Percentiles rank a stretch among this genome's conserved stretches.
phyloP scores from a whole-genome alignment of 2,113 vertebrate species.

The Chloebia gouldiae region DNA sequence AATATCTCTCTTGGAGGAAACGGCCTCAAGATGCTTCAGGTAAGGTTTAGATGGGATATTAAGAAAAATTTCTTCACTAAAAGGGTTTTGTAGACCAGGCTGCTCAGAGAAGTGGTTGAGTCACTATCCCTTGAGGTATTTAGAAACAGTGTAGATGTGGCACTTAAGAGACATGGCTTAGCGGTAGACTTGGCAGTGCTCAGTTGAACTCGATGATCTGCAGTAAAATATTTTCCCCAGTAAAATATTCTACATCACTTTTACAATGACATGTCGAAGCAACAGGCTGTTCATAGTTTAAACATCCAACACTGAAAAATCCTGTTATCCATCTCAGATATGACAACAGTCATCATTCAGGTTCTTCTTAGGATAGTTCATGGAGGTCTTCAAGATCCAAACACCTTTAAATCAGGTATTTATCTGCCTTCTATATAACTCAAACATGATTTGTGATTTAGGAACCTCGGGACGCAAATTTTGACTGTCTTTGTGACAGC shows the following conservation, averaged over 20 bases:
- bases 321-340: neutral
- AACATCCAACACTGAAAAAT: neutral
- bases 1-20: neutral
- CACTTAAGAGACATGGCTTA: neutral
- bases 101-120: neutral
- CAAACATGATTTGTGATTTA: neutral
- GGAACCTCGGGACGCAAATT: neutral
- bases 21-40: neutral
- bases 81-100: neutral
- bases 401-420: neutral
- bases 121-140: neutral
- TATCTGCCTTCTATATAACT: neutral
- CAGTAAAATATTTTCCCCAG: neutral
- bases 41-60: neutral
- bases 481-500: neutral
- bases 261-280: neutral
- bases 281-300: neutral
- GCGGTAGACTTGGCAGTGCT: neutral
- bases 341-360: neutral
- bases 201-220: accelerated
- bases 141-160: neutral
- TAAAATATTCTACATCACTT: neutral
- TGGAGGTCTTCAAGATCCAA: neutral
- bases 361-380: neutral
- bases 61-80: neutral